Percentiles rank a stretch among this genome's conserved stretches.
These are phyloP conservation scores for Gallirallus australis DNA, from an alignment of 2,797 vertebrate species.

Conservation along the genomic window DNA sequence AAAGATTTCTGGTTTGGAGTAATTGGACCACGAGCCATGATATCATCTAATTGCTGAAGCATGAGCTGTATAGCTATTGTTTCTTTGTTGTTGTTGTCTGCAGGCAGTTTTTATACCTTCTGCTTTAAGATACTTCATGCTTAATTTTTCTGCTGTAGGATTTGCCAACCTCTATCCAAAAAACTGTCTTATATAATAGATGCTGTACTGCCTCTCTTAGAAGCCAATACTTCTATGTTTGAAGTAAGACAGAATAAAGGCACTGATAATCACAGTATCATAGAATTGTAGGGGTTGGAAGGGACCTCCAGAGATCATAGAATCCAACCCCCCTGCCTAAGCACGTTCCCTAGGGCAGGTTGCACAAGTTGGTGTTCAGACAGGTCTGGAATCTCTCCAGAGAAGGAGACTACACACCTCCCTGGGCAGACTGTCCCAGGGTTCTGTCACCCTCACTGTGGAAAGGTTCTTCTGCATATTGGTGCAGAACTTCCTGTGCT, in stretches of 20 bases:
- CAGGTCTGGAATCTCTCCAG: too few species aligned
- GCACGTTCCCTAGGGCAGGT: too few species aligned
- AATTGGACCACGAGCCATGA: conserved; percentile 30
- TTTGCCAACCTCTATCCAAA: neutral
- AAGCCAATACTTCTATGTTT: neutral
- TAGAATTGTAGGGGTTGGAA: too few species aligned
- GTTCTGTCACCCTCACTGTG: too few species aligned
- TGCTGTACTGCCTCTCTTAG: neutral
- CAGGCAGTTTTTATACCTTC: neutral
- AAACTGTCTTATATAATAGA: neutral
- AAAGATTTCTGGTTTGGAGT: conserved; percentile 54
- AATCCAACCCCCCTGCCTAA: too few species aligned
- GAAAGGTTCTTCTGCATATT: too few species aligned
- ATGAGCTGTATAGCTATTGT: neutral
- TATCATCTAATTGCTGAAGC: conserved; percentile 20
- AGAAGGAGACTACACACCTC: too few species aligned
- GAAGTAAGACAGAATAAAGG: neutral
- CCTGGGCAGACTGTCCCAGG: too few species aligned
- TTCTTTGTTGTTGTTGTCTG: neutral
- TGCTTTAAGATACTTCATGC: neutral
- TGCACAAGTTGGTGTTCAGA: too few species aligned
- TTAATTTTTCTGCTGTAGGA: neutral
- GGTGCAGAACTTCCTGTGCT: too few species aligned
- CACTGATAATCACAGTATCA: neutral
- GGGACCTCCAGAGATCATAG: too few species aligned